Conservation (phyloP, 30 jellyfish, hydroid and myxozoan species). For the Aurelia sp. region DNA sequence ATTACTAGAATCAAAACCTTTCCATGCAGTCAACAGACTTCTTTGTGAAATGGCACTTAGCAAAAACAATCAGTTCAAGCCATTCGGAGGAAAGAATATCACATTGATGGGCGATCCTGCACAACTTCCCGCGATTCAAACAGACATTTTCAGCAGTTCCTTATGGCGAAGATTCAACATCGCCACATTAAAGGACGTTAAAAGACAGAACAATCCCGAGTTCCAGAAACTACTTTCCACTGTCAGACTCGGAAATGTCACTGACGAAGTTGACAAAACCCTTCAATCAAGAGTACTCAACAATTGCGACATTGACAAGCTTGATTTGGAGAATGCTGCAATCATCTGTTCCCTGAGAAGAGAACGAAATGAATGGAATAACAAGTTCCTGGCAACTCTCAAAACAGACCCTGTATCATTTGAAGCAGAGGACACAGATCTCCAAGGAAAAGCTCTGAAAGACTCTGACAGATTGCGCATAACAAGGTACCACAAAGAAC, state of each 20-base stretch:
- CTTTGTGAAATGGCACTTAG: too few species aligned
- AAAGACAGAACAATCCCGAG: too few species aligned
- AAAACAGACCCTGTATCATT: neutral
- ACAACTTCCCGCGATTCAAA: slow-evolving; percentile 17
- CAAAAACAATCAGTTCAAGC: too few species aligned
- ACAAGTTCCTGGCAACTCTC: too few species aligned
- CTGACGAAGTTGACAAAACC: neutral
- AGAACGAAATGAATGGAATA: too few species aligned
- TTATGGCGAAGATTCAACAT: too few species aligned
- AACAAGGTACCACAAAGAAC: neutral
- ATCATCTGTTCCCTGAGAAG: too few species aligned
- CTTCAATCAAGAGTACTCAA: neutral
- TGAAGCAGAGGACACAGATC: slow-evolving; percentile 16
- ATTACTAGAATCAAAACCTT: too few species aligned
- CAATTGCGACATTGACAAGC: neutral
- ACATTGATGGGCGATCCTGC: neutral
- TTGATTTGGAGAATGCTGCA: too few species aligned
- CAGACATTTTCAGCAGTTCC: neutral
- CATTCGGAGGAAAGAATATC: neutral
- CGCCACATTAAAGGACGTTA: too few species aligned
- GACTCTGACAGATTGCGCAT: neutral
- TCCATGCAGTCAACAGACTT: too few species aligned
- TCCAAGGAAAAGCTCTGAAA: neutral
- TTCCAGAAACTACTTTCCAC: neutral
- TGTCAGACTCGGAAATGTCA: neutral